Base-by-base conservation (phyloP, 1,140 invertebrate genomes). In the Lasaia peninsularis region DNA sequence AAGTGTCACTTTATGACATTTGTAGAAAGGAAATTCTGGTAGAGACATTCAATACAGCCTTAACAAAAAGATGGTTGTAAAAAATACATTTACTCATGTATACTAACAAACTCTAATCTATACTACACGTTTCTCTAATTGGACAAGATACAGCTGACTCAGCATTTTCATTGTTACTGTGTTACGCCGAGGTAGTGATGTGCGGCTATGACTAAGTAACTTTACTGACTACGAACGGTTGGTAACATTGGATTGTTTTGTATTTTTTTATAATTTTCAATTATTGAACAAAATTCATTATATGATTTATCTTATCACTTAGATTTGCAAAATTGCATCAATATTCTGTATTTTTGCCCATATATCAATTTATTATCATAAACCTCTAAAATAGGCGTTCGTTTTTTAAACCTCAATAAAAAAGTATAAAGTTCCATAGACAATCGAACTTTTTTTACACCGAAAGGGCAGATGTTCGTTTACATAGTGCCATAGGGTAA, bases 401-500 rank as follows among this genome's bases (percentile, higher is more conserved):
- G 35, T 40, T 40, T 40, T 40, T 40, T 40, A 40, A 40, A 18
- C 2, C 21, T 53, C 53, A 61, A 56, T 60, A 66, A 64, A 61
- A 67, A 55, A 51, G 32, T 49, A 37, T 51, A 59, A 61, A 67
- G 37, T 24, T 28, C 54, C 52, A 69, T 64, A 67, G 62, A 72
- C 67, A 72, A 65, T 69, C 34, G 2, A 11, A 48, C 49, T 65
- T 63, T 69, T 70, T 68, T 65, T 63, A 32, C 9, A 16, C 12
- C 53, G 56, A 32, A 55, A 63, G 58, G 62, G 68, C 70, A 73
- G 70, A 73, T 73, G 69, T 71, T 65, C 60, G 48, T 40, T 51
- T 64, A 60, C 54, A 66, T 66, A 57, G 52, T 56, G 53, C 37
- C 62, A 62, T 58, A 62, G 53, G 49, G 52, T 60, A 68, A 66